Percentiles rank a stretch among this genome's conserved stretches.
phyloP scores from a whole-genome alignment of 1,140 invertebrate genomes.

The Papilio helenus region DNA sequence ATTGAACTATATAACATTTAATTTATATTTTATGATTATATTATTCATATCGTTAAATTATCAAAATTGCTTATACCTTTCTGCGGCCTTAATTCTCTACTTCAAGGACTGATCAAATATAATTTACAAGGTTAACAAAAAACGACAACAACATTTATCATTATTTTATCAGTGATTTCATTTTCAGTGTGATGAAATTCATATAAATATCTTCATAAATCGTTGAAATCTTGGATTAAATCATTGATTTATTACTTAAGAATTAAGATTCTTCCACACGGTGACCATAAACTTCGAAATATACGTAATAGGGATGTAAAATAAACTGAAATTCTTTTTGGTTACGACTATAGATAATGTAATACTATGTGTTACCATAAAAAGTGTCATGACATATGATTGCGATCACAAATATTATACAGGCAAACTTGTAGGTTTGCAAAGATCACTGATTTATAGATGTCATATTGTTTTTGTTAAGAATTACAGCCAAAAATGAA shows the following conservation, averaged over 20 bases:
- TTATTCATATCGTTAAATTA: not conserved
- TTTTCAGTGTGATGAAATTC: conserved; percentile 13
- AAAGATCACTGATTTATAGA: not conserved
- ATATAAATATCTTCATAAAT: conserved; percentile 18
- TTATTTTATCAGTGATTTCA: conserved; percentile 18
- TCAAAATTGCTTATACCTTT: not conserved
- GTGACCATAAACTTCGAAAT: not conserved
- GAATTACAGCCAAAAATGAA: not conserved
- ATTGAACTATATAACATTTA: not conserved
- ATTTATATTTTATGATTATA: not conserved
- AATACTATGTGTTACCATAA: no score
- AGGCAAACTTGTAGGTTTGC: not conserved
- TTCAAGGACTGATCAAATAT: conserved; percentile 18
- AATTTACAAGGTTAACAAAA: conserved; percentile 17
- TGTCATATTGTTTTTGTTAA: not conserved
- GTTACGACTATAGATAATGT: not conserved
- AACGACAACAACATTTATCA: conserved; percentile 10
- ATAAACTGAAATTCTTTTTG: not conserved
- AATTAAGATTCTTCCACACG: not conserved
- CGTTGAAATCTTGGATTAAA: conserved; percentile 18
- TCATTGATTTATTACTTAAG: conserved; percentile 23
- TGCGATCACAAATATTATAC: not conserved
- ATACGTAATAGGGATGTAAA: not conserved
- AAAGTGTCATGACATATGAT: not conserved
- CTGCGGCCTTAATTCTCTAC: not conserved